A percentile compares a stretch with the other conserved stretches of the same genome.
Conservation (phyloP, 2,888 invertebrate species). For the Diarsia mendica region DNA sequence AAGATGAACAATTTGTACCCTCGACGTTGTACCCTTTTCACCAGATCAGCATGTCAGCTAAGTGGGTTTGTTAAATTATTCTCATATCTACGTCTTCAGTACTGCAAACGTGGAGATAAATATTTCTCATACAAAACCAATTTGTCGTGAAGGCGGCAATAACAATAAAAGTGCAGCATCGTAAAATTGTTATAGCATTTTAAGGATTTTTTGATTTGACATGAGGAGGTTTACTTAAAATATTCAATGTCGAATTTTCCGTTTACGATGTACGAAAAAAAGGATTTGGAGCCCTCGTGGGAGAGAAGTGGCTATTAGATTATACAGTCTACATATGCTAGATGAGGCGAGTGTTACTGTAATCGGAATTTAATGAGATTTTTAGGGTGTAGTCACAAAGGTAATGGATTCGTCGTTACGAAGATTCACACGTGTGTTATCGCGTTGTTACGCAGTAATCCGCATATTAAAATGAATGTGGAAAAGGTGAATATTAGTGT, state of each 20-base stretch:
- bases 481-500: slow-evolving; percentile 30
- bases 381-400: slow-evolving; percentile 70
- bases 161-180: slow-evolving; percentile 75
- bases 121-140: slow-evolving; percentile 71
- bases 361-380: slow-evolving; percentile 78
- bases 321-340: slow-evolving; percentile 78
- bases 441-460: slow-evolving; percentile 53
- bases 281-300: slow-evolving; percentile 74
- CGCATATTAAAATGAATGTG: slow-evolving; percentile 59
- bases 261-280: slow-evolving; percentile 82
- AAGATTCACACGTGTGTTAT: slow-evolving; percentile 62
- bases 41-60: slow-evolving; percentile 27
- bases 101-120: slow-evolving; percentile 58
- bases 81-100: slow-evolving; percentile 28
- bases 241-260: slow-evolving; percentile 75
- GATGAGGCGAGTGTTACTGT: slow-evolving; percentile 70
- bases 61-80: slow-evolving; percentile 48
- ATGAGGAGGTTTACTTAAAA: slow-evolving; percentile 73
- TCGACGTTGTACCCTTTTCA: slow-evolving; percentile 23
- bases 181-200: slow-evolving; percentile 76
- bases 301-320: slow-evolving; percentile 76
- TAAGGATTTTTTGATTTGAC: slow-evolving; percentile 78
- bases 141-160: slow-evolving; percentile 74
- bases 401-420: slow-evolving; percentile 72
- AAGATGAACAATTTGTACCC: slow-evolving; percentile 26